These are phyloP conservation scores for Dinomys branickii DNA, from an alignment of 2,113 vertebrate species.

Conservation along the genomic window DNA sequence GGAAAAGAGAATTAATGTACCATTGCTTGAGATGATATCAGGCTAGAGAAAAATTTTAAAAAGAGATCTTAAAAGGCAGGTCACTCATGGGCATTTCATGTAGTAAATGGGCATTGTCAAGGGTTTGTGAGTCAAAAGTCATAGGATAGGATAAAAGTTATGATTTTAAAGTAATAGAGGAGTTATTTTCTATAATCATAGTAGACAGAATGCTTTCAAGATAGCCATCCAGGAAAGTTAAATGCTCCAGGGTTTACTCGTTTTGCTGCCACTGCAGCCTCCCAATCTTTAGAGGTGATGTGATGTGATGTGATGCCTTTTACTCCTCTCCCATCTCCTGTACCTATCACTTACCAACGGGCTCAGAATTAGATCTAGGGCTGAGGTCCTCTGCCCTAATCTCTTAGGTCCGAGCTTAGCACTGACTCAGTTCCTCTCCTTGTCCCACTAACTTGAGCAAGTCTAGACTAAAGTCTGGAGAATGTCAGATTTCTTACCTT, in stretches of 20 bases:
- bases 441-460: neutral
- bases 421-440: neutral
- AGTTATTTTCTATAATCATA: neutral
- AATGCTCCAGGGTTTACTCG: neutral
- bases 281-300: neutral
- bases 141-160: neutral
- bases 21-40: neutral
- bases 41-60: neutral
- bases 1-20: neutral
- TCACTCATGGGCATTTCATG: neutral
- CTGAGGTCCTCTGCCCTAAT: neutral
- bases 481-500: neutral
- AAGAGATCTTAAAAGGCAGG: neutral
- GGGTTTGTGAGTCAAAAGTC: constrained; percentile 41
- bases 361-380: neutral
- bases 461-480: neutral
- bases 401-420: neutral
- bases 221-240: neutral
- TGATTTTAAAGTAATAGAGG: neutral
- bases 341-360: neutral
- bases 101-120: neutral
- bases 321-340: neutral
- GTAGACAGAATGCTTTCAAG: neutral
- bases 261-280: neutral
- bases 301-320: neutral